Base-by-base conservation (phyloP, 2,797 vertebrate genomes). In the Chaenodraco wilsoni region DNA sequence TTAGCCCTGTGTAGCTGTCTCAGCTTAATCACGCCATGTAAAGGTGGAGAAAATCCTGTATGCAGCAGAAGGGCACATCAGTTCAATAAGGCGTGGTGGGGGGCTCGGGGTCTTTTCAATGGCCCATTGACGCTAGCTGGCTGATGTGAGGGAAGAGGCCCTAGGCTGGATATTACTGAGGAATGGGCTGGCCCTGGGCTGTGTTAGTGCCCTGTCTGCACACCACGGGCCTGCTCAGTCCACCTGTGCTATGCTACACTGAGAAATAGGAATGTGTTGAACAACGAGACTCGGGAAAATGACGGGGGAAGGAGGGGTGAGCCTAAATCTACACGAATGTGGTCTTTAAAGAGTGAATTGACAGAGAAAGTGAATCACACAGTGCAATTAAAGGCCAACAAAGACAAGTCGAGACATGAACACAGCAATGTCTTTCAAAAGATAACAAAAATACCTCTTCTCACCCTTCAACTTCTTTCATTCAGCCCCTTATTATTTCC, bases 181-280 rank as follows among this genome's bases (percentile, higher is more conserved):
- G 90, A 93, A 92, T 89, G 88, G 86, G 74, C 77, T 87, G 78
- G 86, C 84, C 75, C 46, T 76, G 74, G 85, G 89, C 84, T 87
- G 84, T 90, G 80, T 89, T 78, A 83, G 60, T 86, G 86, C 84
- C 78, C 84, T 82, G 83, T 86, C 66, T 41, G 84, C 45, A 45
- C 77, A 84, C 82, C 82, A 78, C 64, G 15, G 75, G 69, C 86
- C 74, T 63, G 58, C 74, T 85, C 85, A 81, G 89, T 91, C 91
- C 93, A 95, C 93, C 94, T 95, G 93, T 93, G 90, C 89, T 91
- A 93, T 93, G 93, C 90, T 92, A 92, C 90, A 92, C 65, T 92
- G 91, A 90, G 74, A 84, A 91, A 90, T 71, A 92, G 93, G 95
- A 95, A 95, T 95, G 92, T 87, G 50, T 77, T 67, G 62, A 90